Conservation (phyloP, 2,113 vertebrate species). For the Etheostoma spectabile region DNA sequence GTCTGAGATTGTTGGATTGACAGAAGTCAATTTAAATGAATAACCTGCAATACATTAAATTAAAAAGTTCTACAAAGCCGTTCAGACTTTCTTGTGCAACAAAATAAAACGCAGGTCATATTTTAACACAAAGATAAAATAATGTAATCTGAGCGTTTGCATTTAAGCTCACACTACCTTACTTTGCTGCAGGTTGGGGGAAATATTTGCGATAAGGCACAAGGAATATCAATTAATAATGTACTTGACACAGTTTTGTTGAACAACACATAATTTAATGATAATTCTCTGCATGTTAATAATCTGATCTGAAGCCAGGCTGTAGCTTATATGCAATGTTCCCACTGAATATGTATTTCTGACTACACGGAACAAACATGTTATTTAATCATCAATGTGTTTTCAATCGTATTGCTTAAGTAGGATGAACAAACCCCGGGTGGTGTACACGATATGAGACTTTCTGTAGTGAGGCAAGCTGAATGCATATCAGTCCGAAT, state of each 20-base stretch:
- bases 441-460: slow-evolving; percentile 66
- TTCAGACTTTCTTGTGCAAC: not conserved
- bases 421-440: slow-evolving; percentile 71
- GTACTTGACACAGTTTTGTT: slow-evolving; percentile 84
- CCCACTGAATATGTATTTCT: slow-evolving; percentile 82
- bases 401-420: slow-evolving; percentile 72
- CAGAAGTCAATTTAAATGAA: slow-evolving; percentile 10
- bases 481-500: slow-evolving; percentile 59
- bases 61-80: not conserved
- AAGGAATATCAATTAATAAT: slow-evolving; percentile 82
- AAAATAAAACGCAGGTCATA: slow-evolving; percentile 7
- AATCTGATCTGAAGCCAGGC: slow-evolving; percentile 76
- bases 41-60: not conserved
- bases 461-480: slow-evolving; percentile 27
- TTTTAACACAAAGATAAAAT: slow-evolving; percentile 5
- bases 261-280: slow-evolving; percentile 82
- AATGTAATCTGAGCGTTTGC: slow-evolving; percentile 14
- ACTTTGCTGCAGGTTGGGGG: slow-evolving; percentile 35
- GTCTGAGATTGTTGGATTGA: not conserved
- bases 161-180: slow-evolving; percentile 29
- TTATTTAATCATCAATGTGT: slow-evolving; percentile 79
- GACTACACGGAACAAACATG: slow-evolving; percentile 76
- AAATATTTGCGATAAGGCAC: slow-evolving; percentile 65
- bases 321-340: slow-evolving; percentile 78
- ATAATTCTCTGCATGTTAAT: slow-evolving; percentile 80